These are phyloP conservation scores for Onychorhynchus coronatus DNA, from an alignment of 2,113 vertebrate genomes.

Conservation along the genomic window DNA sequence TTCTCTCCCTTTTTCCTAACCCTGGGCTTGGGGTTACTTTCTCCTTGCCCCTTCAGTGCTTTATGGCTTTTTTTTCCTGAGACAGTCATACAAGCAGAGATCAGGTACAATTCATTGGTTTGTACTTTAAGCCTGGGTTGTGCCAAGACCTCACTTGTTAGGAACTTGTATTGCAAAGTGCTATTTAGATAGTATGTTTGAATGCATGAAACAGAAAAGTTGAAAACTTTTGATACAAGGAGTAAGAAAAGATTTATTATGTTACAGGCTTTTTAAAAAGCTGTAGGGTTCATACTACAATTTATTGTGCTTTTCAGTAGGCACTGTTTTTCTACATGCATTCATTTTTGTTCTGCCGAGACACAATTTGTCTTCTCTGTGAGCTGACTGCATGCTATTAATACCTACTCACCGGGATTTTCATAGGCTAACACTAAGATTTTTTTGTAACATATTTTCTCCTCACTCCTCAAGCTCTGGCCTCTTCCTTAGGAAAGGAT, in stretches of 20 bases:
- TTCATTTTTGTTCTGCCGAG: background rate
- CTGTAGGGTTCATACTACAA: background rate
- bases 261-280: background rate
- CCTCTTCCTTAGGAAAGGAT: background rate
- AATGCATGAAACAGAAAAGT: background rate
- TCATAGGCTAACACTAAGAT: background rate
- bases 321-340: background rate
- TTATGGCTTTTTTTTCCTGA: background rate
- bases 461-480: background rate
- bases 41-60: background rate
- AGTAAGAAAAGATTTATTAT: background rate
- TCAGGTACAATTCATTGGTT: background rate
- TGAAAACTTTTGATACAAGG: background rate
- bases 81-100: background rate
- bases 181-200: background rate
- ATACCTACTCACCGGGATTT: background rate
- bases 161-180: background rate
- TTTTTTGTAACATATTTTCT: background rate
- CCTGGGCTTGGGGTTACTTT: background rate
- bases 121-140: background rate
- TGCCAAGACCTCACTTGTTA: background rate
- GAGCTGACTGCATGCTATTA: background rate
- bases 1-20: background rate
- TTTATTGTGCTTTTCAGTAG: conserved; percentile 11
- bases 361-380: background rate